Conservation (phyloP, 2,113 vertebrate species). For the Corythaeola cristata region DNA sequence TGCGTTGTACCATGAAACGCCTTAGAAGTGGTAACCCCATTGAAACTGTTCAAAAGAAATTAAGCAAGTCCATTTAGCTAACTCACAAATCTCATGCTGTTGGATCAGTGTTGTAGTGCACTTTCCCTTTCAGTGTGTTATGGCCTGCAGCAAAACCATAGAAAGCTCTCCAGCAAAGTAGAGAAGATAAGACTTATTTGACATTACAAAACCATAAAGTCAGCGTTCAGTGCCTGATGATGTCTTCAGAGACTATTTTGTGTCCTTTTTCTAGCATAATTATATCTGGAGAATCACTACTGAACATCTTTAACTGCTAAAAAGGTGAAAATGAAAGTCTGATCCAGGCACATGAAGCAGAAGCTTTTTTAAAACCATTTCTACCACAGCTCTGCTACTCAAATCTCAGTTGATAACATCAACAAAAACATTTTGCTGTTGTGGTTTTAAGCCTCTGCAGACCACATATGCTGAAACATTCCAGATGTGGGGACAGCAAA, state of each 20-base stretch:
- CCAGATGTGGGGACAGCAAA: not conserved
- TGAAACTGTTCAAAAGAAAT: not conserved
- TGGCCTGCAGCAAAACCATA: not conserved
- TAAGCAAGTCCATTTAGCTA: not conserved
- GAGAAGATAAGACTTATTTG: not conserved
- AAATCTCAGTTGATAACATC: not conserved
- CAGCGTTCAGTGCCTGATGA: not conserved
- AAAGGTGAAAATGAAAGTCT: not conserved
- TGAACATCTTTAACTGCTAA: not conserved
- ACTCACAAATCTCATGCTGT: not conserved
- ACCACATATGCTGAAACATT: not conserved
- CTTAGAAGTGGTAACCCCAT: not conserved
- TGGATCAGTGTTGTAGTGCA: rapidly evolving
- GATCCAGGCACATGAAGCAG: not conserved
- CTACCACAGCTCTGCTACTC: not conserved
- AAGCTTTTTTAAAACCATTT: not conserved
- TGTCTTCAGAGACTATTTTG: not conserved
- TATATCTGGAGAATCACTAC: not conserved
- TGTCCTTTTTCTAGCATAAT: not conserved
- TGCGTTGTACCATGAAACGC: not conserved
- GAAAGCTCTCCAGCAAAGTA: not conserved
- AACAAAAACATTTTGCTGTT: not conserved
- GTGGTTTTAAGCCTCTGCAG: not conserved
- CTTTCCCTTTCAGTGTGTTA: not conserved
- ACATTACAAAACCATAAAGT: not conserved